A percentile compares a stretch with the other conserved stretches of the same genome.
Conservation (phyloP, 2,113 vertebrate genomes). For the Sterna hirundo region DNA sequence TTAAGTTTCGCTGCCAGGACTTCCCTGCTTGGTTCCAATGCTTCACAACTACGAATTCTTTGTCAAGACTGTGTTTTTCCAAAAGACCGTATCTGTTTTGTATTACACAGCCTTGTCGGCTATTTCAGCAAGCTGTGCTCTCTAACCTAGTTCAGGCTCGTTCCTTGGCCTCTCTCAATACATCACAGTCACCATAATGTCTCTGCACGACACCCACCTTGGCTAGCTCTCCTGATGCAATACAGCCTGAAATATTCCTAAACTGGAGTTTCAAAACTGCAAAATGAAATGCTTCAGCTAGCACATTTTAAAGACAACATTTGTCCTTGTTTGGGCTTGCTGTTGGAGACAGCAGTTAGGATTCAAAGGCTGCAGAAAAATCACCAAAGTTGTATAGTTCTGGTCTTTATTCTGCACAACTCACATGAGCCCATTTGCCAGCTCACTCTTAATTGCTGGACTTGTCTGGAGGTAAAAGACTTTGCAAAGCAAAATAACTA, state of each 20-base stretch:
- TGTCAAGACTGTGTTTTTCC: neutral
- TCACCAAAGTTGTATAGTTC: neutral
- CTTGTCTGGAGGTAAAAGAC: constrained; percentile 26
- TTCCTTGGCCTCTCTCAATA: constrained; percentile 41
- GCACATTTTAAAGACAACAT: constrained; percentile 37
- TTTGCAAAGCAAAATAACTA: constrained; percentile 53
- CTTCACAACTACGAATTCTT: neutral
- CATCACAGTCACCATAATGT: constrained; percentile 33
- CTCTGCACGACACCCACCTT: constrained; percentile 23
- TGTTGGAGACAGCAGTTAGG: neutral
- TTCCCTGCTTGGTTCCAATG: neutral
- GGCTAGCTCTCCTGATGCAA: constrained; percentile 29
- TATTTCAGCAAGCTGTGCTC: constrained; percentile 31
- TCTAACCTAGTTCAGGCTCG: constrained; percentile 51
- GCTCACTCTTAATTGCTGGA: constrained; percentile 44
- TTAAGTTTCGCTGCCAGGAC: neutral
- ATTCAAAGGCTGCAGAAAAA: constrained; percentile 22
- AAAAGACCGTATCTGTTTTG: neutral
- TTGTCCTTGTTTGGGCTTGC: constrained; percentile 29
- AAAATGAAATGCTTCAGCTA: constrained; percentile 20
- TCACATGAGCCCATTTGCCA: constrained; percentile 19
- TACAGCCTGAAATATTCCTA: constrained; percentile 9
- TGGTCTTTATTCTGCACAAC: neutral
- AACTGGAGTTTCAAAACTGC: constrained; percentile 23
- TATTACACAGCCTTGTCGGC: constrained; percentile 1